A percentile compares a stretch with the other conserved stretches of the same genome.
These are phyloP conservation scores for Enteromius anoplus DNA, from an alignment of 2,797 vertebrate genomes.

Conservation along the genomic window DNA sequence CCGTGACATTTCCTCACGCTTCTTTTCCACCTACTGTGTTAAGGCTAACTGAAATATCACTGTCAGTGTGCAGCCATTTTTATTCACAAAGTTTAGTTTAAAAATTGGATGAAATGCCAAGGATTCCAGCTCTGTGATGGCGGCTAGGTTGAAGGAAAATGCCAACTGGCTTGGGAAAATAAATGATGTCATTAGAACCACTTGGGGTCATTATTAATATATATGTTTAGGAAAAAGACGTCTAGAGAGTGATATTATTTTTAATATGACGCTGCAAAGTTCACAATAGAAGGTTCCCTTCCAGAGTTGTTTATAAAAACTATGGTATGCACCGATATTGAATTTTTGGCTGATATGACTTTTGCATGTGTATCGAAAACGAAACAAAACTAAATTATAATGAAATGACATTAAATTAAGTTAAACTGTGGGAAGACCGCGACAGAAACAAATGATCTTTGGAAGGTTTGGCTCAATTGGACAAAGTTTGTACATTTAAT, in stretches of 20 bases:
- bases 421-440: not conserved
- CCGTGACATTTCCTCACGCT: constrained; percentile 47
- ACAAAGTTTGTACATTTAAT: not conserved
- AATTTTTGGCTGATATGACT: not conserved
- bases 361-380: not conserved
- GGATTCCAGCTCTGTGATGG: constrained; percentile 15
- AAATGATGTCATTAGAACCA: constrained; percentile 18
- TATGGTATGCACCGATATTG: not conserved
- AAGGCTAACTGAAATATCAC: constrained; percentile 41
- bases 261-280: not conserved
- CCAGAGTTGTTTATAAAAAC: not conserved
- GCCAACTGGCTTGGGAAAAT: constrained; percentile 46
- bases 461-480: too few relatives aligned
- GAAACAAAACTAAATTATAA: too few relatives aligned
- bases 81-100: constrained; percentile 18
- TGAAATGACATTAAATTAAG: too few relatives aligned
- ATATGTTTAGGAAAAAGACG: not conserved
- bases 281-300: not conserved
- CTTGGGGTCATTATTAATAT: not conserved
- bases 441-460: not conserved
- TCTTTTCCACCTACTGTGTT: constrained; percentile 24
- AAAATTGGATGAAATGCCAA: constrained; percentile 38
- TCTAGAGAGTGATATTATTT: not conserved
- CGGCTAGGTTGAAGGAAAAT: constrained; percentile 30
- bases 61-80: constrained; percentile 1